A percentile compares a stretch with the other conserved stretches of the same genome.
These are phyloP conservation scores for Natator depressus DNA, from an alignment of 2,113 vertebrate genomes.

Conservation along the genomic window DNA sequence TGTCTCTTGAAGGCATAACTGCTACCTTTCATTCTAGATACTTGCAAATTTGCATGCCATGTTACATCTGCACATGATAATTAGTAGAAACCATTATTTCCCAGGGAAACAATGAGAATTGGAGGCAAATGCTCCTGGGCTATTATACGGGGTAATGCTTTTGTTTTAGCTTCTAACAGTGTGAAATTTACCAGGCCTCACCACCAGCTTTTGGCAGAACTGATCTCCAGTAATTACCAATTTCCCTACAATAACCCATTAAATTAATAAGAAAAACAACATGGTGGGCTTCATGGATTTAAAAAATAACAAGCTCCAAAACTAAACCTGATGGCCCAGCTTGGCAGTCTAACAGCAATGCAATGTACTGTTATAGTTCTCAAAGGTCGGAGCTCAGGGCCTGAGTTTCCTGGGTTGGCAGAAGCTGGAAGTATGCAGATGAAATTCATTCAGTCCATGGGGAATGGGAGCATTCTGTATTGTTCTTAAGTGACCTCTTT, in stretches of 20 bases:
- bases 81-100: conserved; percentile 17
- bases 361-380: background rate
- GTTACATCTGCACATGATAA: conserved; percentile 61
- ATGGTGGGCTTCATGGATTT: background rate
- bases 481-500: background rate
- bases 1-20: conserved; percentile 36
- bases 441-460: background rate
- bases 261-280: background rate
- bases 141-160: conserved; percentile 14
- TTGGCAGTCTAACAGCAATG: background rate
- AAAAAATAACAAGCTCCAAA: background rate
- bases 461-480: background rate
- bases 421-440: background rate
- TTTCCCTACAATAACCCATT: background rate
- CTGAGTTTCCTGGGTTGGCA: background rate
- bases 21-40: conserved; percentile 53
- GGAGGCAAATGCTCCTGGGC: conserved; percentile 15
- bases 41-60: conserved; percentile 53
- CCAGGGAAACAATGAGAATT: conserved; percentile 38
- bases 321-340: background rate
- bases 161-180: background rate
- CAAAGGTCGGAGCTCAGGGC: background rate
- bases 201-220: conserved; percentile 25
- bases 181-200: conserved; percentile 54
- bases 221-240: conserved; percentile 32